These are phyloP conservation scores for Hemichromis elongatus DNA, from an alignment of 2,113 vertebrate species.

Conservation along the genomic window DNA sequence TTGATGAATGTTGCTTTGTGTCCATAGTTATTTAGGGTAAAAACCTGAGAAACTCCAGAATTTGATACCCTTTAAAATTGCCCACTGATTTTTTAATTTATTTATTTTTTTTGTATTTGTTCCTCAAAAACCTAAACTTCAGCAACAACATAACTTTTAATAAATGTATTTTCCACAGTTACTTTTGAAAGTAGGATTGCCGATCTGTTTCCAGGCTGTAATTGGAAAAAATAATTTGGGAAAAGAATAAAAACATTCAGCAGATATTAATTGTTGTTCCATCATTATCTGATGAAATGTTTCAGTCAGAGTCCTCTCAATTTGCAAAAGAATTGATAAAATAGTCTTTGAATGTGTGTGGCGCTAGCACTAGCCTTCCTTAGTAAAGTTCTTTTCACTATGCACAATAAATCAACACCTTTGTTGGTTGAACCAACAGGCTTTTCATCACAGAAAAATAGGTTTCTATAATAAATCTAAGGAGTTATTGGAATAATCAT, in stretches of 20 bases:
- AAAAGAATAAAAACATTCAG: neutral
- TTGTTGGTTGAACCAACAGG: slow-evolving; percentile 42
- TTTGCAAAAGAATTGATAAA: neutral
- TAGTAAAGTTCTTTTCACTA: slow-evolving; percentile 33
- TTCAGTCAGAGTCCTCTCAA: neutral
- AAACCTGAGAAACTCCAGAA: neutral
- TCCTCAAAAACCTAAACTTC: neutral
- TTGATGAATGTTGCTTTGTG: neutral
- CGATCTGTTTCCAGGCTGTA: neutral
- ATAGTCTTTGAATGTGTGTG: neutral
- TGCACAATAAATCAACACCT: slow-evolving; percentile 16
- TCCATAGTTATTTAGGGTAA: neutral
- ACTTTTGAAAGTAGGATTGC: neutral
- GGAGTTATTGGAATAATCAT: neutral
- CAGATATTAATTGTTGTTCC: neutral
- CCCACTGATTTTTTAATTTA: neutral
- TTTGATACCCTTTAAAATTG: neutral
- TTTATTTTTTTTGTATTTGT: neutral
- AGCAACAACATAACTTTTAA: neutral
- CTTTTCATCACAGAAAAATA: slow-evolving; percentile 48
- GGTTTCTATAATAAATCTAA: neutral
- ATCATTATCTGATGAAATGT: neutral
- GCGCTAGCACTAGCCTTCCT: neutral
- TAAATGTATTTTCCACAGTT: neutral
- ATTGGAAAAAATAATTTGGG: neutral